These are phyloP conservation scores for Aspidiotus rigidus DNA, from an alignment of 2,888 invertebrate genomes.

Conservation along the genomic window DNA sequence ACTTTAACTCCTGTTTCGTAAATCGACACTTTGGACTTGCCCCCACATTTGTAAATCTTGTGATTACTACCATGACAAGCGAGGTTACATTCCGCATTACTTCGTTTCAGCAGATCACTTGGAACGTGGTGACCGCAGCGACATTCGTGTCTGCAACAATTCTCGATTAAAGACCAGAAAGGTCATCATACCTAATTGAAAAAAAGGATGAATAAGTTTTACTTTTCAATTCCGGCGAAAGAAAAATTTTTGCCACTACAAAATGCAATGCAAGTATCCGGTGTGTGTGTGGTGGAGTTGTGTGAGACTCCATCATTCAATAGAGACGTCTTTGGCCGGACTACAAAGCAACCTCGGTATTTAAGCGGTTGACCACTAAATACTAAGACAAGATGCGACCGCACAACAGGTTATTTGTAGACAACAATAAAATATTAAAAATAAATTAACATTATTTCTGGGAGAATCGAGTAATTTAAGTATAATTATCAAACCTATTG, in stretches of 20 bases:
- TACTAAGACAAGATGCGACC: no score
- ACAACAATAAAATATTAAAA: no score
- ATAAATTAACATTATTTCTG: no score
- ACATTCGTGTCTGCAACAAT: slow-evolving; percentile 23
- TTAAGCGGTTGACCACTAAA: background rate
- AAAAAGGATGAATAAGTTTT: background rate
- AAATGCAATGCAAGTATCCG: slow-evolving; percentile 9
- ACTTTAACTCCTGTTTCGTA: slow-evolving; percentile 31
- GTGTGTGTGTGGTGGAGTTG: slow-evolving; percentile 1
- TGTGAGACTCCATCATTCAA: background rate
- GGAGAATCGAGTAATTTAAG: no score
- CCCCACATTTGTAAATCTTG: slow-evolving; percentile 28
- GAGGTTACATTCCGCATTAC: slow-evolving; percentile 25
- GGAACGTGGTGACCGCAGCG: slow-evolving; percentile 30
- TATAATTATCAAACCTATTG: no score
- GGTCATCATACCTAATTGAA: background rate
- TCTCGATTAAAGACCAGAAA: background rate
- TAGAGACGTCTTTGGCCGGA: background rate
- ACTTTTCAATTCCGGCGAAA: slow-evolving; percentile 25
- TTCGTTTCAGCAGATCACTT: slow-evolving; percentile 11
- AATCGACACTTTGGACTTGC: slow-evolving; percentile 28
- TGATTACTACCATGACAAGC: slow-evolving; percentile 32
- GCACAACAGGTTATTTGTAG: no score
- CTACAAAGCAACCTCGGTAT: background rate
- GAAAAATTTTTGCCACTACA: slow-evolving; percentile 9